These are phyloP conservation scores for Agrochola litura DNA, from an alignment of 2,888 invertebrate genomes.

Conservation along the genomic window DNA sequence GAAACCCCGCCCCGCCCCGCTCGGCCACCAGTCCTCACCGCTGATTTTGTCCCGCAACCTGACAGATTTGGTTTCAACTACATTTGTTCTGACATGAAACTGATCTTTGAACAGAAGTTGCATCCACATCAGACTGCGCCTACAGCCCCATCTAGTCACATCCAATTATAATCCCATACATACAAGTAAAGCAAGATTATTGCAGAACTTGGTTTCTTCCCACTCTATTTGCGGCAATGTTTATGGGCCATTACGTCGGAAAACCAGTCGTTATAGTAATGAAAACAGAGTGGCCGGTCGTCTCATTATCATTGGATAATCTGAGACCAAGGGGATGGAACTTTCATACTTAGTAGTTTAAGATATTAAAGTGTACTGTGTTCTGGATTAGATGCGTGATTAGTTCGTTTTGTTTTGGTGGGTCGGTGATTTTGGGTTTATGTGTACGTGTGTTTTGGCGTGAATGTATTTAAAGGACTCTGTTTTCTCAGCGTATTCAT, in stretches of 20 bases:
- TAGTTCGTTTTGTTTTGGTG: slow-evolving; percentile 57
- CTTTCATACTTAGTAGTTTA: slow-evolving; percentile 69
- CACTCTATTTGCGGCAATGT: slow-evolving; percentile 85
- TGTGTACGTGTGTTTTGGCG: neutral
- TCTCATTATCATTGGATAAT: slow-evolving; percentile 88
- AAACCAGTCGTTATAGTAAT: slow-evolving; percentile 86
- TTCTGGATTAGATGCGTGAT: slow-evolving; percentile 63
- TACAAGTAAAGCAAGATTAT: slow-evolving; percentile 75
- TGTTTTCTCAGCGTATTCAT: neutral
- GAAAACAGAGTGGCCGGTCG: slow-evolving; percentile 85
- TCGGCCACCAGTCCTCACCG: neutral
- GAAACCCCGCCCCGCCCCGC: too few species aligned
- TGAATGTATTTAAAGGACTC: neutral
- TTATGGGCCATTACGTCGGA: slow-evolving; percentile 87
- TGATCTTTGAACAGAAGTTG: neutral
- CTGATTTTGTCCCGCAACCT: neutral
- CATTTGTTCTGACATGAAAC: neutral
- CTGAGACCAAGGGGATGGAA: slow-evolving; percentile 71
- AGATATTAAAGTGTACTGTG: slow-evolving; percentile 65
- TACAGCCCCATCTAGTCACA: slow-evolving; percentile 65
- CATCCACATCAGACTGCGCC: neutral
- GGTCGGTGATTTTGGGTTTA: slow-evolving; percentile 23
- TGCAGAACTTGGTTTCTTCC: slow-evolving; percentile 81
- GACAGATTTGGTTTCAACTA: neutral
- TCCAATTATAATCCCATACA: slow-evolving; percentile 58